Evolutionary conservation across 1,140 invertebrate species (phyloP).

Genomic region (Melanaphis sacchari): DNA sequence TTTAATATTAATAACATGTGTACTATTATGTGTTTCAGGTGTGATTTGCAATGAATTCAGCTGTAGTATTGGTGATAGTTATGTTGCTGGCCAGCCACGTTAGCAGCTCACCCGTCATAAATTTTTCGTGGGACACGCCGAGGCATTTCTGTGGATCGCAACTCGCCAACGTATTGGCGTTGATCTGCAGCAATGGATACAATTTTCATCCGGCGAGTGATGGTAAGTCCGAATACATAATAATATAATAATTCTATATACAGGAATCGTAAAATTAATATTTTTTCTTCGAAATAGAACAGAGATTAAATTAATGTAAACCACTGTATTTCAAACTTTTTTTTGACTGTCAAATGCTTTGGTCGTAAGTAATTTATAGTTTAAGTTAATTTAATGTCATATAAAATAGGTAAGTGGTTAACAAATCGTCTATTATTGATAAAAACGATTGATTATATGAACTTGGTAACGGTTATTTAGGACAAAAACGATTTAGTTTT

Average conservation of each 20-base stretch:
- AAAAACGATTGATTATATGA: too few relatives aligned
- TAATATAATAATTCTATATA: too few relatives aligned
- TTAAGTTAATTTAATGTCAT: too few relatives aligned
- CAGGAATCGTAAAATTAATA: too few relatives aligned
- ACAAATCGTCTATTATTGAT: neutral
- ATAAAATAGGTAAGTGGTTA: neutral
- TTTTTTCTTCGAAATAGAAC: too few relatives aligned
- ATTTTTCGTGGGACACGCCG: conserved; percentile 52
- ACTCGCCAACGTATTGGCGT: conserved; percentile 45
- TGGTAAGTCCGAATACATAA: neutral
- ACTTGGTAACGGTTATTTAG: too few relatives aligned
- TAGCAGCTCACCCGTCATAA: conserved; percentile 42
- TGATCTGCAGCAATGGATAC: conserved; percentile 52
- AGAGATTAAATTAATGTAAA: too few relatives aligned
- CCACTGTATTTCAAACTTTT: too few relatives aligned
- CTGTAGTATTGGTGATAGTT: conserved; percentile 12
- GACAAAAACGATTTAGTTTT: too few relatives aligned
- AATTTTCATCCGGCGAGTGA: conserved; percentile 48
- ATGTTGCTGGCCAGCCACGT: conserved; percentile 54
- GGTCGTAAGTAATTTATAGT: too few relatives aligned
- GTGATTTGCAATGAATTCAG: conserved; percentile 46
- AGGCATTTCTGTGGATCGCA: conserved; percentile 52
- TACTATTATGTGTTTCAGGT: conserved; percentile 16
- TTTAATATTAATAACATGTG: neutral
- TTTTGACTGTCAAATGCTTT: too few relatives aligned